Conservation (phyloP, 2,888 invertebrate species). For the Eustalomyia histrio region DNA sequence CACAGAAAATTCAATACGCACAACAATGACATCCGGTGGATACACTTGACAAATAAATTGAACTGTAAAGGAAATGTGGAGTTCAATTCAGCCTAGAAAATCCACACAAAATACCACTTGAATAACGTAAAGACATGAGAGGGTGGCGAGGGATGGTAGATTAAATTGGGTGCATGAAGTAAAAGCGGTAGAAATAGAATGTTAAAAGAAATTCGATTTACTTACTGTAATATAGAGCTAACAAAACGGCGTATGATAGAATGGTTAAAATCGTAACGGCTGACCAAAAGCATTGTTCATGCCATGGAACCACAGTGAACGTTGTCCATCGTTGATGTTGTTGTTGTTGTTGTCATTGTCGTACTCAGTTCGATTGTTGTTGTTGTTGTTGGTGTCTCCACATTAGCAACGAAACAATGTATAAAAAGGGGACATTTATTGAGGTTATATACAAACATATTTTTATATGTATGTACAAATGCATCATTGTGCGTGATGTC, state of each 20-base stretch:
- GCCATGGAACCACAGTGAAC: constrained; percentile 57
- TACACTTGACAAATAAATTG: constrained; percentile 58
- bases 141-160: constrained; percentile 11
- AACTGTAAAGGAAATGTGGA: constrained; percentile 52
- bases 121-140: neutral
- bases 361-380: no score
- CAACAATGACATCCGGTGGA: constrained; percentile 51
- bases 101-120: constrained; percentile 29
- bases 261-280: constrained; percentile 52
- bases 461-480: neutral
- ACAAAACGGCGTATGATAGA: constrained; percentile 44
- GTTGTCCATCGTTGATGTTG: constrained; percentile 28
- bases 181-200: constrained; percentile 6
- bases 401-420: constrained; percentile 50
- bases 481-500: constrained; percentile 22
- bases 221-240: constrained; percentile 56
- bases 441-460: constrained; percentile 28
- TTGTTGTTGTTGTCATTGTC: constrained; percentile 8
- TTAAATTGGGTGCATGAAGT: no score
- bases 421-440: constrained; percentile 48
- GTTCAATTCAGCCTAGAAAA: constrained; percentile 41
- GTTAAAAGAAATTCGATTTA: constrained; percentile 58
- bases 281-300: constrained; percentile 56
- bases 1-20: constrained; percentile 19
- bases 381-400: constrained; percentile 22